Evolutionary conservation across 2,113 vertebrate genomes (phyloP), one percentile per base, ranked within the genome.

Genomic region (Dicentrarchus labrax): DNA sequence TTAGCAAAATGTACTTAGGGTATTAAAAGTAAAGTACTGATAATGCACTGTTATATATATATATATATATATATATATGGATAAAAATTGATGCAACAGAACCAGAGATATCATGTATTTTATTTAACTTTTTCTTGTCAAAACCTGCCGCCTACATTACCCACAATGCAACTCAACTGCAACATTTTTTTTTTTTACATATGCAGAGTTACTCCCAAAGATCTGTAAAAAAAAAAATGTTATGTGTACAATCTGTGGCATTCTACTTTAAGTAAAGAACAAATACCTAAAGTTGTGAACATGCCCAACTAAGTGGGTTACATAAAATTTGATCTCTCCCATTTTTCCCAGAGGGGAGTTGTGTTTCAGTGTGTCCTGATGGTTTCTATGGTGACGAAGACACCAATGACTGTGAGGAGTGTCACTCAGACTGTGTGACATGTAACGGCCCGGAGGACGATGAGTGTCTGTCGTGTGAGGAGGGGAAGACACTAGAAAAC

Each of bases 371-470:
- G 71, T 95, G 95, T 87, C 92, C 92, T 0, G 88, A 85, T 15
- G 94, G 95, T 71, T 94, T 87, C 85, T 95, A 95, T 91, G 62
- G 89, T 0, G 95, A 99, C 51, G 90, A 93, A 15, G 91, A 95
- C 66, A 90, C 82, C 30, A 96, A 96, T 67, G 95, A 96, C 75
- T 99, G 98, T 0, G 95, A 97, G 72, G 95, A 94, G 64, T 99
- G 98, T 88, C 95, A 97, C 69, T 84, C 38, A 6, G 92, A 90
- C 85, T 99, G 98, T 16, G 73, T 39, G 59, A 94, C 93, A 0
- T 99, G 97, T 69, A 76, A 36, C 0, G 97, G 97, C 8, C 93
- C 91, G 0, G 91, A 94, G 62, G 76, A 81, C 1, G 15, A 88
- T 0, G 85, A 96, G 22, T 99, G 97, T 13, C 91, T 92, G 39